phyloP scores from a whole-genome alignment of 2,797 vertebrate species.

The Leontopithecus rosalia region DNA sequence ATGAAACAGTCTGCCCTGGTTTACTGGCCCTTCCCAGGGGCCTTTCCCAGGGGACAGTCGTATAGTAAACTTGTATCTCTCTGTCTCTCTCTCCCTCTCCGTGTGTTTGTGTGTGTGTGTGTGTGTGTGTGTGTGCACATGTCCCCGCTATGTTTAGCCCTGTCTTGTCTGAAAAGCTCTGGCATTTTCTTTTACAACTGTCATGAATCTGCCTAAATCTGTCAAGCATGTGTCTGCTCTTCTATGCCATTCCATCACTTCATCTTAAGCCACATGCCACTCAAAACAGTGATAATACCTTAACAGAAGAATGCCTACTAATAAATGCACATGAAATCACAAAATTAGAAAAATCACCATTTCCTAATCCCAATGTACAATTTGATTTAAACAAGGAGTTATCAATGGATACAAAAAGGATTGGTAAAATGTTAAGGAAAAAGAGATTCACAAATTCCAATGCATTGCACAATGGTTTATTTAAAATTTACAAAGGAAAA shows the following conservation, averaged over 20 bases:
- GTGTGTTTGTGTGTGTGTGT: neutral
- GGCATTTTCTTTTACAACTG: neutral
- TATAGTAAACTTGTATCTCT: neutral
- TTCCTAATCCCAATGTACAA: neutral
- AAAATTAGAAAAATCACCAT: neutral
- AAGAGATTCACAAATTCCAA: neutral
- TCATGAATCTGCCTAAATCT: neutral
- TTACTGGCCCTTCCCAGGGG: neutral
- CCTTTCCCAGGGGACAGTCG: neutral
- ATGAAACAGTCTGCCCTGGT: neutral
- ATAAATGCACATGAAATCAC: neutral
- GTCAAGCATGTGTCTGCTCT: neutral
- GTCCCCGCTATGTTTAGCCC: neutral
- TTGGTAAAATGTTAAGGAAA: neutral
- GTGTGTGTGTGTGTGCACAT: too few relatives aligned
- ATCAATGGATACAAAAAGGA: neutral
- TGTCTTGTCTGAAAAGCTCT: neutral
- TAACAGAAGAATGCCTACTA: neutral
- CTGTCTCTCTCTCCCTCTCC: fast-evolving
- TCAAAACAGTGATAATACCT: neutral
- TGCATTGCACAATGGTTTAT: neutral
- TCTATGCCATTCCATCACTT: neutral
- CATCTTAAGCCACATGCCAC: neutral
- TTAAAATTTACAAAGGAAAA: constrained; percentile 2
- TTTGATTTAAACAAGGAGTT: neutral